Evolutionary conservation across 2,113 vertebrate species (phyloP).

Genomic region (Rattus rattus): DNA sequence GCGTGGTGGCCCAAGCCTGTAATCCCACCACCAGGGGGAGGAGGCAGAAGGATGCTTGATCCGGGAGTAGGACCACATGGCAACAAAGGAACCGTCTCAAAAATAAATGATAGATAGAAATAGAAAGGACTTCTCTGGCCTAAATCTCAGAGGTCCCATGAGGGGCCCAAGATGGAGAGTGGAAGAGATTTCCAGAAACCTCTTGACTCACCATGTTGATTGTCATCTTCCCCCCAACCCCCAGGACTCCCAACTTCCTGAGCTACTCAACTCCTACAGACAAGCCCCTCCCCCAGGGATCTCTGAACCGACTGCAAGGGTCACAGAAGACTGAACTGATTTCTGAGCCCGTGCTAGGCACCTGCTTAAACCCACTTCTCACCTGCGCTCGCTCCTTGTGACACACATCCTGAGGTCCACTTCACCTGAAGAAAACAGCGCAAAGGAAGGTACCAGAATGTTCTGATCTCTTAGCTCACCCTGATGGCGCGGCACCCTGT

Average conservation of each 20-base stretch:
- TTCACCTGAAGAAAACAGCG: not conserved
- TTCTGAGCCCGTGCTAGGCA: not conserved
- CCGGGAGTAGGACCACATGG: not conserved
- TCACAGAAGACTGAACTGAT: not conserved
- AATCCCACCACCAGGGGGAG: not conserved
- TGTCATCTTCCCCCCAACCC: no score
- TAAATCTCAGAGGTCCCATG: not conserved
- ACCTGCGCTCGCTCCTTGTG: not conserved
- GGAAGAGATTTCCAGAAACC: not conserved
- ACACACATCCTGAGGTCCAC: not conserved
- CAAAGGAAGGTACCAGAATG: not conserved
- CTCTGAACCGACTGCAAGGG: not conserved
- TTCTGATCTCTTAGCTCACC: not conserved
- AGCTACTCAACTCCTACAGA: not conserved
- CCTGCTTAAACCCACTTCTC: not conserved
- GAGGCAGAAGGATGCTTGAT: not conserved
- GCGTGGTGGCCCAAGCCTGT: not conserved
- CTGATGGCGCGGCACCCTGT: not conserved
- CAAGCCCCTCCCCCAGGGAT: not conserved
- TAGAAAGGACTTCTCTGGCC: not conserved
- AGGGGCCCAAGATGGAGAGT: not conserved
- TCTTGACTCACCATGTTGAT: not conserved
- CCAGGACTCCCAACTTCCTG: not conserved
- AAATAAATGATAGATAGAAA: not conserved
- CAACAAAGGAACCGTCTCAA: not conserved